phyloP scores from a whole-genome alignment of 2,888 invertebrate genomes.

The Eledona agricola region DNA sequence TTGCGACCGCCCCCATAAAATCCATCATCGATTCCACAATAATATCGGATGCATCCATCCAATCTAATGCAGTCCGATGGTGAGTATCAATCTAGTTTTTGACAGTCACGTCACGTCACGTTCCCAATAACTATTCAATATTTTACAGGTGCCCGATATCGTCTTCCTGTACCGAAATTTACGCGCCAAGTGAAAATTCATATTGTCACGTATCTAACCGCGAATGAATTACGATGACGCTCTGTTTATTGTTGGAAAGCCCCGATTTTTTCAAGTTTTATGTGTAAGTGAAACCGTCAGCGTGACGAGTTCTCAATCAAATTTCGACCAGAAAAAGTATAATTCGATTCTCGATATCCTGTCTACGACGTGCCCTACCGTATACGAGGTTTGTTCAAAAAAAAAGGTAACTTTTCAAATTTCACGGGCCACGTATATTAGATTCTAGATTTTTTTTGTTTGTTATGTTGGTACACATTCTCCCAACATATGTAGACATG shows the following conservation, averaged over 20 bases:
- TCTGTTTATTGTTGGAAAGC: not conserved
- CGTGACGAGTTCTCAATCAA: no score
- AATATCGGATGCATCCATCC: slow-evolving; percentile 47
- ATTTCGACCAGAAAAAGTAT: no score
- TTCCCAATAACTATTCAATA: slow-evolving; percentile 56
- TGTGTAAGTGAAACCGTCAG: no score
- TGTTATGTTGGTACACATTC: no score
- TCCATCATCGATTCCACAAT: slow-evolving; percentile 51
- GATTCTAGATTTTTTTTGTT: no score
- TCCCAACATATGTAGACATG: no score
- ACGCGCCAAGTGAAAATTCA: slow-evolving; percentile 51
- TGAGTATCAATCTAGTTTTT: slow-evolving; percentile 58
- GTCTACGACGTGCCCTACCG: no score
- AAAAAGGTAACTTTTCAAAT: no score
- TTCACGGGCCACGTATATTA: no score
- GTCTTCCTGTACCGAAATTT: slow-evolving; percentile 49
- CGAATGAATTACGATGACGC: slow-evolving; percentile 27
- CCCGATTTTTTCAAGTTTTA: no score
- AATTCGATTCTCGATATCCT: no score
- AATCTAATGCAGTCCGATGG: slow-evolving; percentile 53
- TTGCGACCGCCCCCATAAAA: slow-evolving; percentile 43
- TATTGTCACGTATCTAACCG: slow-evolving; percentile 39
- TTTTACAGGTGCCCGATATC: slow-evolving; percentile 51
- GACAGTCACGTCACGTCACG: slow-evolving; percentile 58
- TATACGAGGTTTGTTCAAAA: no score